Percentiles rank a stretch among this genome's conserved stretches.
These are phyloP conservation scores for Calliopsis andreniformis DNA, from an alignment of 1,140 invertebrate species.

Conservation along the genomic window DNA sequence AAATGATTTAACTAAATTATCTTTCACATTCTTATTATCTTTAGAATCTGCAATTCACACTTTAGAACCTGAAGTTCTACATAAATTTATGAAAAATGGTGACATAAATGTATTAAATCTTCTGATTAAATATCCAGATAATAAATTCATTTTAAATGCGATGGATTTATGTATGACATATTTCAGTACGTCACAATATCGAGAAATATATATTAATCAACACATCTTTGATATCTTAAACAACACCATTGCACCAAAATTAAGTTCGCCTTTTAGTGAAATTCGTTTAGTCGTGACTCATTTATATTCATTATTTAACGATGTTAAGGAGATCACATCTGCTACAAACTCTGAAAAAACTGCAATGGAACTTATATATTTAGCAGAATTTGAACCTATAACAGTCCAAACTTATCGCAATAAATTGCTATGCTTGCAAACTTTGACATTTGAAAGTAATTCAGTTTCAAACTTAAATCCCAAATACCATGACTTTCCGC, in stretches of 20 bases:
- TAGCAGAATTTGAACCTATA: slow-evolving; percentile 85
- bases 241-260: slow-evolving; percentile 16
- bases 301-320: slow-evolving; percentile 87
- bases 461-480: slow-evolving; percentile 82
- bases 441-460: slow-evolving; percentile 85
- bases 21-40: slow-evolving; percentile 74
- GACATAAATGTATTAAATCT: slow-evolving; percentile 69
- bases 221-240: slow-evolving; percentile 66
- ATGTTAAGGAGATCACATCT: slow-evolving; percentile 73
- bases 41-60: slow-evolving; percentile 84
- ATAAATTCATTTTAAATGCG: slow-evolving; percentile 69
- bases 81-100: slow-evolving; percentile 70
- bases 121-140: slow-evolving; percentile 59
- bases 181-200: slow-evolving; percentile 55
- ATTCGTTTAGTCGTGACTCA: slow-evolving; percentile 86
- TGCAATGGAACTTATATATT: slow-evolving; percentile 69
- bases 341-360: slow-evolving; percentile 67
- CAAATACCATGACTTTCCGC: slow-evolving; percentile 83
- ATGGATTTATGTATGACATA: slow-evolving; percentile 70
- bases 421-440: slow-evolving; percentile 87
- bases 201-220: slow-evolving; percentile 62
- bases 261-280: slow-evolving; percentile 80
- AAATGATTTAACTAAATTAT: slow-evolving; percentile 48
- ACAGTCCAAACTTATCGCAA: slow-evolving; percentile 90
- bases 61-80: slow-evolving; percentile 78